Percentiles rank a stretch among this genome's conserved stretches.
Evolutionary conservation across 2,113 vertebrate genomes (phyloP).

Genomic region (Pagrus major): DNA sequence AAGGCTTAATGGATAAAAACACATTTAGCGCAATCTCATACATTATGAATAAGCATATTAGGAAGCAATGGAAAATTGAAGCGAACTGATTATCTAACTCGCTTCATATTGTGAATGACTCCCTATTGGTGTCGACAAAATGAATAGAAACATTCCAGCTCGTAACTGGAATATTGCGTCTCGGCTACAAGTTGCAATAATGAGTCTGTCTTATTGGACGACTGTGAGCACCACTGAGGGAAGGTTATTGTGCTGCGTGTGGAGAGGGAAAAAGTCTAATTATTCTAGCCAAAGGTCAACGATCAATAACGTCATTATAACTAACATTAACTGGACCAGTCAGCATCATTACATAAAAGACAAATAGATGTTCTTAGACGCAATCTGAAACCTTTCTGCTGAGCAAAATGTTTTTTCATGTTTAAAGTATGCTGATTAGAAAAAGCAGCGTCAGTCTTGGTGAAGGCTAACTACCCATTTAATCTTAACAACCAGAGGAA

Average conservation of each 20-base stretch:
- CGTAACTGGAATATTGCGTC: constrained; percentile 29
- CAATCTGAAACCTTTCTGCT: constrained; percentile 8
- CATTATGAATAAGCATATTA: constrained; percentile 71
- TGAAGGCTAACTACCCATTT: neutral
- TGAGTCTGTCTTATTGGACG: constrained; percentile 17
- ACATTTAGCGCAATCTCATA: constrained; percentile 54
- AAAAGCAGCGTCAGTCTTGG: neutral
- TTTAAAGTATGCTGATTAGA: neutral
- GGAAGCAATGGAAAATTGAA: constrained; percentile 60
- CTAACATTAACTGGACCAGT: constrained; percentile 15
- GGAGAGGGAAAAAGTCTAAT: constrained; percentile 13
- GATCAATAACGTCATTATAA: constrained; percentile 44
- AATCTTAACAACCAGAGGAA: neutral
- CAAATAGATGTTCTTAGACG: neutral
- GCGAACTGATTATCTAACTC: constrained; percentile 68
- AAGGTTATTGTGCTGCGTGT: neutral
- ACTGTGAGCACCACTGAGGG: neutral
- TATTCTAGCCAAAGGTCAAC: constrained; percentile 47
- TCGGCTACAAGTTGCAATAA: constrained; percentile 22
- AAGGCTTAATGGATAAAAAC: constrained; percentile 69
- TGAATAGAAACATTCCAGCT: constrained; percentile 50
- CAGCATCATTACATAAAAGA: constrained; percentile 1
- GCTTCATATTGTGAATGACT: constrained; percentile 53
- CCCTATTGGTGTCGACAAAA: constrained; percentile 50
- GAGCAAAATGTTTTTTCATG: neutral